Evolutionary conservation across 1,140 invertebrate species (phyloP).

Genomic region (Calosoma granatense): DNA sequence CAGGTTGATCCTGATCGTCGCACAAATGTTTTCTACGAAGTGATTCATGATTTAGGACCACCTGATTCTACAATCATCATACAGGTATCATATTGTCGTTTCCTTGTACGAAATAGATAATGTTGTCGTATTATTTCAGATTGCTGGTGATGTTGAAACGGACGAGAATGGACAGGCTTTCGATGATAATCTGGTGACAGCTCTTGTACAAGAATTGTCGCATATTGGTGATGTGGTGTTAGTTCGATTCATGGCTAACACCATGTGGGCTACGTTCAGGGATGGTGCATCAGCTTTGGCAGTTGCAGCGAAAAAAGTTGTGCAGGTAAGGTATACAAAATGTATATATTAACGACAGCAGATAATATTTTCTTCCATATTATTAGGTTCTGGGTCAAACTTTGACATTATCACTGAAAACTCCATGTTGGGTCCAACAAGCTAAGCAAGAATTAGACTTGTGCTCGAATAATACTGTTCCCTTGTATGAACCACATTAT

Average conservation of each 20-base stretch:
- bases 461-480: slow-evolving; percentile 72
- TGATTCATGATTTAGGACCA: slow-evolving; percentile 81
- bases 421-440: slow-evolving; percentile 69
- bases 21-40: slow-evolving; percentile 68
- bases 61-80: slow-evolving; percentile 91
- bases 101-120: not conserved
- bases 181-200: slow-evolving; percentile 61
- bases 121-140: not conserved
- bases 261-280: slow-evolving; percentile 82
- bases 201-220: slow-evolving; percentile 59
- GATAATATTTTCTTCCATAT: slow-evolving; percentile 12
- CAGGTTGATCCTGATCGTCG: slow-evolving; percentile 65
- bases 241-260: slow-evolving; percentile 80
- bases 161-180: slow-evolving; percentile 40
- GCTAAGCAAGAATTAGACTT: slow-evolving; percentile 73
- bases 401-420: slow-evolving; percentile 68
- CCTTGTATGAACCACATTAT: slow-evolving; percentile 44
- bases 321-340: slow-evolving; percentile 21
- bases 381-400: slow-evolving; percentile 55
- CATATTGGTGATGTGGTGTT: slow-evolving; percentile 78
- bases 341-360: slow-evolving; percentile 36
- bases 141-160: slow-evolving; percentile 22
- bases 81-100: slow-evolving; percentile 38
- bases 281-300: slow-evolving; percentile 74
- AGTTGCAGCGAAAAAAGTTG: slow-evolving; percentile 48